A percentile compares a stretch with the other conserved stretches of the same genome.
phyloP scores from a whole-genome alignment of 2,113 vertebrate genomes.

The Cinclus cinclus region DNA sequence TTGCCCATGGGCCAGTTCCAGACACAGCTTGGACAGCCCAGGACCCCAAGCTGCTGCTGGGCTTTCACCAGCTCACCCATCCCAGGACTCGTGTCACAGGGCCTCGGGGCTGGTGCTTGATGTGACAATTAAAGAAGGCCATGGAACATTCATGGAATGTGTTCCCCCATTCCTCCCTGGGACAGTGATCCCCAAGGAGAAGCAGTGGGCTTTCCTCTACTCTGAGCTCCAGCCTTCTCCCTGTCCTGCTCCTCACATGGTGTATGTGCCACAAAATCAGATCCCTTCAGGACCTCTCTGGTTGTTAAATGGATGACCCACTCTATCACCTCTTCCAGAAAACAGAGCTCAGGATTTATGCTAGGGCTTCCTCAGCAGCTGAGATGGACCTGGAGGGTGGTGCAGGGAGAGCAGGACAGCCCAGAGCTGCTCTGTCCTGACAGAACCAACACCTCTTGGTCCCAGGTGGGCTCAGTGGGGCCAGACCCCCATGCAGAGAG shows the following conservation, averaged over 20 bases:
- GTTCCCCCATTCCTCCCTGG: rapidly evolving
- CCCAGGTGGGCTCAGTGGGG: not conserved
- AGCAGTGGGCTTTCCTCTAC: not conserved
- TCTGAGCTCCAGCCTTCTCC: not conserved
- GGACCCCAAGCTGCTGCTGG: rapidly evolving
- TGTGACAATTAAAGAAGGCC: not conserved
- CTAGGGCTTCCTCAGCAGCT: not conserved
- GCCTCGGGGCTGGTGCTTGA: not conserved
- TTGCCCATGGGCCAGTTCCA: not conserved
- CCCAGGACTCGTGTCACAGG: rapidly evolving
- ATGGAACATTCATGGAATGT: not conserved
- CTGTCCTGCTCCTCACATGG: rapidly evolving
- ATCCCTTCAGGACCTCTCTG: not conserved
- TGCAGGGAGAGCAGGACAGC: not conserved
- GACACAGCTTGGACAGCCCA: not conserved
- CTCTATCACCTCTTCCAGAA: not conserved
- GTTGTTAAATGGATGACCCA: rapidly evolving
- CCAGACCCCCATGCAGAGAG: rapidly evolving
- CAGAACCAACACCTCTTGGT: not conserved
- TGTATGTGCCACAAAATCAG: not conserved
- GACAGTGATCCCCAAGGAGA: not conserved
- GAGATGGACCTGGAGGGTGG: not conserved
- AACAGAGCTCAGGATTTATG: not conserved
- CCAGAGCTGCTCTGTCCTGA: not conserved
- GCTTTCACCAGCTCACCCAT: not conserved